Percentiles rank a stretch among this genome's conserved stretches.
phyloP scores from a whole-genome alignment of 2,888 invertebrate species.

The Blomia tropicalis region DNA sequence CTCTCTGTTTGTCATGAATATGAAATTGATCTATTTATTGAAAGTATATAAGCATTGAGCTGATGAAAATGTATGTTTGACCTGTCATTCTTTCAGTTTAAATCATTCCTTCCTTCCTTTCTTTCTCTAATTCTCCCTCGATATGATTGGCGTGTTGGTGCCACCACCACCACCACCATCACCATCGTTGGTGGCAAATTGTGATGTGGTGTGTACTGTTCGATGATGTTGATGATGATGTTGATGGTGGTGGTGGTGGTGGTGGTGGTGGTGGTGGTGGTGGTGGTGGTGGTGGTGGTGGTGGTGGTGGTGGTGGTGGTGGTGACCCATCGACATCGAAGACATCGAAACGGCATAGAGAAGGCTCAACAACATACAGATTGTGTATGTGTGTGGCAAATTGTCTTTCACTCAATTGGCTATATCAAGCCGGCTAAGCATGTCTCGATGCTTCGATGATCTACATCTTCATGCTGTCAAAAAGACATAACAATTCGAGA shows the following conservation, averaged over 20 bases:
- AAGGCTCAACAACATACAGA: too few relatives aligned
- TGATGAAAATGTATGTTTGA: too few relatives aligned
- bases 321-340: not conserved
- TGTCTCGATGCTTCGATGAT: too few relatives aligned
- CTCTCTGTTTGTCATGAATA: too few relatives aligned
- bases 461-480: too few relatives aligned
- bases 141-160: not conserved
- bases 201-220: too few relatives aligned
- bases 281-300: not conserved
- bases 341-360: not conserved
- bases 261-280: not conserved
- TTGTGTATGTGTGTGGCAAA: too few relatives aligned
- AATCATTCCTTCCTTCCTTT: not conserved
- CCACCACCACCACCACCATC: not conserved
- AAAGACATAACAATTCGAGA: too few relatives aligned
- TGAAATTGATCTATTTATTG: too few relatives aligned
- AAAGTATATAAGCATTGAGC: too few relatives aligned
- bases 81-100: not conserved
- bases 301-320: not conserved
- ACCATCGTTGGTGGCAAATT: not conserved
- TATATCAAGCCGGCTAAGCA: too few relatives aligned
- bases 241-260: not conserved
- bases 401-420: too few relatives aligned
- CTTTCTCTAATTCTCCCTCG: not conserved
- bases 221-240: not conserved